Percentiles rank a stretch among this genome's conserved stretches.
These are phyloP conservation scores for Halcyon senegalensis DNA, from an alignment of 2,113 vertebrate species.

Conservation along the genomic window DNA sequence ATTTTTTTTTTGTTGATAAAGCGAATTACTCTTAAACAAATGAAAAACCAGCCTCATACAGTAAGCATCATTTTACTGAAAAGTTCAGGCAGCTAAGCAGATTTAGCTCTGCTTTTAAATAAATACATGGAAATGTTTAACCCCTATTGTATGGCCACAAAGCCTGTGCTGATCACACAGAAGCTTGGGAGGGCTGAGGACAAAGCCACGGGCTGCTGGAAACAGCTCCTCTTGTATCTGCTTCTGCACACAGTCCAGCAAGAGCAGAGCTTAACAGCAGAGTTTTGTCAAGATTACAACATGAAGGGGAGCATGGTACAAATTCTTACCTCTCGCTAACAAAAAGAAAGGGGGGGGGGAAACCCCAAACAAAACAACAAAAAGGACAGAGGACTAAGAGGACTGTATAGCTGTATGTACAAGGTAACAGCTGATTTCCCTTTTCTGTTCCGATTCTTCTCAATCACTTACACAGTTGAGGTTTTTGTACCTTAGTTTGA, in stretches of 20 bases:
- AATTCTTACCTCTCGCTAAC: slow-evolving; percentile 29
- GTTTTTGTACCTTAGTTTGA: neutral
- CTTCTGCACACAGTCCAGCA: slow-evolving; percentile 47
- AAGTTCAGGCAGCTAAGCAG: slow-evolving; percentile 59
- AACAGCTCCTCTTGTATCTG: slow-evolving; percentile 47
- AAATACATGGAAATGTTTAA: slow-evolving; percentile 88
- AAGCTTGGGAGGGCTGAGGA: slow-evolving; percentile 71
- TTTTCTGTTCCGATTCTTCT: neutral
- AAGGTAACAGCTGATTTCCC: slow-evolving; percentile 54
- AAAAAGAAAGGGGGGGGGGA: neutral
- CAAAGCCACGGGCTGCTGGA: slow-evolving; percentile 63
- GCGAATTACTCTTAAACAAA: neutral
- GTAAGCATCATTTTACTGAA: slow-evolving; percentile 43
- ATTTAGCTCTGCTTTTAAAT: slow-evolving; percentile 76
- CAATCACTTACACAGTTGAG: neutral
- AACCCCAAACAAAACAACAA: neutral
- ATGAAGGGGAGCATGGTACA: neutral
- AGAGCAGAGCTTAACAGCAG: slow-evolving; percentile 30
- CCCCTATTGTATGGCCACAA: slow-evolving; percentile 89
- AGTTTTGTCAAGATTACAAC: slow-evolving; percentile 71
- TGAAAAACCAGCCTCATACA: neutral
- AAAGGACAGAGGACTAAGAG: slow-evolving; percentile 25
- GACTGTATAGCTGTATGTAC: neutral
- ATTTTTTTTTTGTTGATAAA: neutral
- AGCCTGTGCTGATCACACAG: slow-evolving; percentile 86